Base-by-base conservation (phyloP, 1,140 invertebrate genomes). In the Gerris buenoi region DNA sequence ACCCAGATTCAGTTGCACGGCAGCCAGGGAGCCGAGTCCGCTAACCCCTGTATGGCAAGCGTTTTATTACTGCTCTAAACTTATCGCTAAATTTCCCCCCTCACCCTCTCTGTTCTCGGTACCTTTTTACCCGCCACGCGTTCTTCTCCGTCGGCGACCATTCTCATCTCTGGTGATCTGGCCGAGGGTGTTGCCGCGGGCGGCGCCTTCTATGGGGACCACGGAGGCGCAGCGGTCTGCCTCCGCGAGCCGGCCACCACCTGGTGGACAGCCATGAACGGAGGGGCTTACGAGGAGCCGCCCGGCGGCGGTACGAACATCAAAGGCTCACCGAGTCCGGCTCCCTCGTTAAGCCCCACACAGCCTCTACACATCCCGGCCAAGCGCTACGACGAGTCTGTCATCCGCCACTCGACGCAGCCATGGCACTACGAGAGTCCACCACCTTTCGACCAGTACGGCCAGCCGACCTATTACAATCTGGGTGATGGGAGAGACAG, bases 201-300 rank as follows among this genome's bases (percentile, higher is more conserved):
- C 77, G 77, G 77, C 71, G 82, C 82, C 77, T 85, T 88, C 83
- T 88, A 88, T 86, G 86, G 88, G 81, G 81, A 85, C 82, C 83
- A 76, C 75, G 79, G 77, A 73, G 76, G 77, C 78, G 82, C 83
- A 79, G 81, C 86, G 86, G 85, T 85, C 71, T 69, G 67, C 68
- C 70, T 68, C 80, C 84, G 85, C 83, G 85, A 84, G 84, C 83
- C 85, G 83, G 80, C 83, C 82, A 80, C 83, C 81, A 84, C 83
- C 80, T 87, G 86, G 86, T 88, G 87, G 83, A 81, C 80, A 74
- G 89, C 89, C 87, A 89, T 89, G 87, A 89, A 88, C 85, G 86
- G 85, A 67, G 75, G 82, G 82, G 70, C 81, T 79, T 63, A 78
- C 79, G 69, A 82, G 81, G 71, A 88, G 65, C 33, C 57, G 63